Conservation (phyloP, 2,113 vertebrate species). For the Dendropsophus ebraccatus region DNA sequence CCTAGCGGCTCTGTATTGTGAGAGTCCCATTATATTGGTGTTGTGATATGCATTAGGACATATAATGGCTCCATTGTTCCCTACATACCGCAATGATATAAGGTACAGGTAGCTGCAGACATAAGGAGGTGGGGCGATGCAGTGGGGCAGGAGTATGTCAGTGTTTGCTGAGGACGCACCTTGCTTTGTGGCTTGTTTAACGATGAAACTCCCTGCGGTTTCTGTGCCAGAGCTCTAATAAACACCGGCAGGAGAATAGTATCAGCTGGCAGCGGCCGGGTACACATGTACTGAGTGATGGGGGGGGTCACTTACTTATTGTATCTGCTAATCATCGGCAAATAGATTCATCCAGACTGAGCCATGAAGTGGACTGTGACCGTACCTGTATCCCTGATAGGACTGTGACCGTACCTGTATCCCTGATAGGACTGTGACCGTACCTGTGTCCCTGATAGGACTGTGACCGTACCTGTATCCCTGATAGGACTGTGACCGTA, state of each 20-base stretch:
- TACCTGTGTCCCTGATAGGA: too few relatives aligned
- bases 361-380: too few relatives aligned
- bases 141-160: background rate
- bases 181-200: conserved; percentile 28
- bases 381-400: too few relatives aligned
- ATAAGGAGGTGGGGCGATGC: too few relatives aligned
- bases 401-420: too few relatives aligned
- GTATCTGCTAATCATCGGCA: background rate
- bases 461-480: too few relatives aligned
- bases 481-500: too few relatives aligned
- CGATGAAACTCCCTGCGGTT: conserved; percentile 10
- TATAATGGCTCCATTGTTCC: conserved; percentile 23
- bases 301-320: background rate
- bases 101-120: background rate
- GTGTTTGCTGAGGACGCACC: conserved; percentile 31
- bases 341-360: background rate
- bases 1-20: background rate
- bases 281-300: background rate
- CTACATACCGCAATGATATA: background rate
- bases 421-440: too few relatives aligned
- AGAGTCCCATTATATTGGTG: background rate
- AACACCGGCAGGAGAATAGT: background rate
- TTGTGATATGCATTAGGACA: background rate
- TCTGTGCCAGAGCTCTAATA: conserved; percentile 6
- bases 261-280: background rate